Base-by-base conservation (phyloP, 64 coral and sea anemone species). In the Actinia tenebrosa region DNA sequence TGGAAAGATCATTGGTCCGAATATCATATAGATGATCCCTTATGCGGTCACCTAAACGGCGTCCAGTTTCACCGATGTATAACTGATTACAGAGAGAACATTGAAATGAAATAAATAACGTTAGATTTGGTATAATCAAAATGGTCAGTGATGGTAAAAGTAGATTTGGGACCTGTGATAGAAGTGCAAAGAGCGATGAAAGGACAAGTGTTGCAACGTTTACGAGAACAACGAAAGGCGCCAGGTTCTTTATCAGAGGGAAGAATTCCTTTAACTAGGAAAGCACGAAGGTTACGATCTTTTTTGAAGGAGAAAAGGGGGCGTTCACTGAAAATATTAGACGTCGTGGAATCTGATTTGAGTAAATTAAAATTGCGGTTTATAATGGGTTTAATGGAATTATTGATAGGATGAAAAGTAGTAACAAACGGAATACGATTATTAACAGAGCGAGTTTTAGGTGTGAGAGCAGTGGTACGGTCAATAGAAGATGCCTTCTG, bases 371-470 rank as follows among this genome's bases (percentile, higher is more conserved):
- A 86, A 17, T 86, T 90, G 22, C 89, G 71, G 86, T 60, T 64
- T 15, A 91, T 72, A 56, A 86, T 86, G 42, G 71, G 89, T 54
- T 91, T 86, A 56, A 86, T 86, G 37, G 16, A 25, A 10, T 46
- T 86, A 37, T 91, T 91, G 84, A 91, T 64, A 30, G 89, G 89
- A 52, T 91, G 89, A 91, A 86, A 91, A 43, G 89, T 91, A 58
- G 85, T 26, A 83, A 83, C 30, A 37, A 37, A 37, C 30, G 30
- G 30, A 86, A 91, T 91, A 8, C 83, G 69, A 45, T 91, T n/a
- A 85, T 64, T 86, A 63, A 37, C 30, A 44, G 64, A 23, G 13
- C 71, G 84, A 79, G 56, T 54, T 20, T 86, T 86, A 45, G 68
- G 83, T 80, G 83, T 86, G 25, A 91, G 75, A 16, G 89, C 89